Conservation (phyloP, 2,797 vertebrate genomes). For the Acrossocheilus wenchowensis region DNA sequence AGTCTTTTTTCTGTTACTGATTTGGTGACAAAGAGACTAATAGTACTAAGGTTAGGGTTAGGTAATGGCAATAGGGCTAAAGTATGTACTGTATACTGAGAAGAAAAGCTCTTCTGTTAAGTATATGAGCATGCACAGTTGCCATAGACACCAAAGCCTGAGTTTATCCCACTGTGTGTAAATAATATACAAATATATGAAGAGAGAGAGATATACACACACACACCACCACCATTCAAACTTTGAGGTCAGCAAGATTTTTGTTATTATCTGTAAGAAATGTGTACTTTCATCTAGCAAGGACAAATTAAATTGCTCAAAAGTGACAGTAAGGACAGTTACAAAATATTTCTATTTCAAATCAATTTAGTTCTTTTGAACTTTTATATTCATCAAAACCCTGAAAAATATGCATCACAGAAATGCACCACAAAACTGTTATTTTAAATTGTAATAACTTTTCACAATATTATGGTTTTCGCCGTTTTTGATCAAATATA, state of each 20-base stretch:
- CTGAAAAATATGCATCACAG: neutral
- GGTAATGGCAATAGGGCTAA: neutral
- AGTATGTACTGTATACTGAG: neutral
- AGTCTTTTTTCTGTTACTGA: neutral
- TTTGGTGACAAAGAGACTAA: slow-evolving; percentile 32
- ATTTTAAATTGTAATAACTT: neutral
- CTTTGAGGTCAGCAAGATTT: neutral
- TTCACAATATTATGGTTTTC: neutral
- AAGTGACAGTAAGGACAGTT: neutral
- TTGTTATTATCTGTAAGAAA: neutral
- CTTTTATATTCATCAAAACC: neutral
- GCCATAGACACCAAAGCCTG: neutral
- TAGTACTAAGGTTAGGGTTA: slow-evolving; percentile 3
- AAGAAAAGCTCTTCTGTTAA: neutral
- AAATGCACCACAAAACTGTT: neutral
- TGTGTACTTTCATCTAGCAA: neutral
- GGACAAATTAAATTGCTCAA: neutral
- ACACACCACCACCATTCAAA: neutral
- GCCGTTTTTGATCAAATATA: neutral
- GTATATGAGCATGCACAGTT: neutral
- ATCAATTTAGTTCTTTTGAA: neutral
- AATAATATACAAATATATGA: neutral
- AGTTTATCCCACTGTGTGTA: neutral
- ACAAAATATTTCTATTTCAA: neutral
- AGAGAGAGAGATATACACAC: neutral